Evolutionary conservation across 2,113 vertebrate species (phyloP).

Genomic region (Peromyscus maniculatus): DNA sequence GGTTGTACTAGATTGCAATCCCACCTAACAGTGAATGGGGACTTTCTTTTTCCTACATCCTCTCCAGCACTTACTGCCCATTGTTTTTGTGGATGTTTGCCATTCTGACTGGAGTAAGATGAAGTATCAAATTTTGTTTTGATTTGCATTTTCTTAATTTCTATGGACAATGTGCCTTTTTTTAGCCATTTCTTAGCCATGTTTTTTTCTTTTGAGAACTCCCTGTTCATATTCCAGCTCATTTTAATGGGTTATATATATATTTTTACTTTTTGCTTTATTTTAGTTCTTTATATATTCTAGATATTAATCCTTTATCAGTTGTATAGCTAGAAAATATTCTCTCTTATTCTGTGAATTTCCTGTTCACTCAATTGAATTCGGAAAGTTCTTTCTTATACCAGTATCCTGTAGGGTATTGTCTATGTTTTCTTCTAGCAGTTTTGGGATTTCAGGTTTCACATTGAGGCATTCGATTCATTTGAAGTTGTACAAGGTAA

Average conservation of each 20-base stretch:
- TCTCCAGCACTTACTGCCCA: not conserved
- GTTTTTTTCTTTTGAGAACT: not conserved
- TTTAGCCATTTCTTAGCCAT: not conserved
- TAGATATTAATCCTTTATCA: not conserved
- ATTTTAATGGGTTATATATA: not conserved
- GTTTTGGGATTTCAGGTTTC: not conserved
- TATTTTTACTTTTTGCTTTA: not conserved
- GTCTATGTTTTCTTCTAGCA: not conserved
- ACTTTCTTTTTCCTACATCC: not conserved
- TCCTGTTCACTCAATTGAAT: not conserved
- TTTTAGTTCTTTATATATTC: not conserved
- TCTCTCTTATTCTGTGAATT: not conserved
- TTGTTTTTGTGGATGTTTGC: not conserved
- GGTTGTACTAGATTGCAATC: not conserved
- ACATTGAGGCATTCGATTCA: not conserved
- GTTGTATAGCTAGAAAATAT: not conserved
- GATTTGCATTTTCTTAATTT: not conserved
- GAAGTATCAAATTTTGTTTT: not conserved
- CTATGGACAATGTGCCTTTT: not conserved
- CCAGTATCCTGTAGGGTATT: not conserved
- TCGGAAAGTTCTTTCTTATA: not conserved
- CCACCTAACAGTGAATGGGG: not conserved
- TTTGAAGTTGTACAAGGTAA: not conserved
- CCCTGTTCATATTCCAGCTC: not conserved
- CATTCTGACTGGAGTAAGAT: not conserved